Base-by-base conservation (phyloP, 2,113 vertebrate genomes). In the Anarhynchus alexandrinus region DNA sequence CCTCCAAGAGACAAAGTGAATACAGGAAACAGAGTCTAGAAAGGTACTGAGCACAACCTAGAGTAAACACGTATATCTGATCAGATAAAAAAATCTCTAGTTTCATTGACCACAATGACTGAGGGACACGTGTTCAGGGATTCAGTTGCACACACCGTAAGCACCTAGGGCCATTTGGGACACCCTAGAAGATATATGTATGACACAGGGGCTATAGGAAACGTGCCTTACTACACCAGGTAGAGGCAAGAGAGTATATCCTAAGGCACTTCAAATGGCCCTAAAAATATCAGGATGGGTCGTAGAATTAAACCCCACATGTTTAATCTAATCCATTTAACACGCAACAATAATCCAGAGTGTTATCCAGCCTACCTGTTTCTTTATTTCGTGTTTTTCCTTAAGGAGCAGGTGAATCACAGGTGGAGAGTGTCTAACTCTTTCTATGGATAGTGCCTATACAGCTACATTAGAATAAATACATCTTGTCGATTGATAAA, bases 21-120 rank as follows among this genome's bases (percentile, higher is more conserved):
- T 8, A 65, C 23, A 85, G 54, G 10, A 43, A 86, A 40, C 5
- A 71, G 64, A 82, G 61, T 30, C 23, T 29, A 27, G 16, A 29
- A 64, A 43, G 30, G 15, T 55, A 42, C 38, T 36, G 32, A 62
- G 34, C 34, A 40, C 27, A 77, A 18, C 11, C 22, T 49, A 9
- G 16, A 70, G 6, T 32, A 73, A 85, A 64, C 6, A 12, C 0
- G 0, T 12, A 20, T 34, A 26, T 47, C 30, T 62, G 14, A 61
- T 43, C 55, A 54, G 29, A 38, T 25, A 69, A 80, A 34, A 36
- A 61, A 82, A 69, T n/a, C 18, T 57, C 25, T 49, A 5, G 1
- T 61, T 76, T 80, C 27, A 27, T 12, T 81, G 58, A 32, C 32
- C 16, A 6, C 11, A 27, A 12, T 4, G 5, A 19, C 21, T 30